Evolutionary conservation across 2,797 vertebrate genomes (phyloP).

Genomic region (Cossypha polioptera): DNA sequence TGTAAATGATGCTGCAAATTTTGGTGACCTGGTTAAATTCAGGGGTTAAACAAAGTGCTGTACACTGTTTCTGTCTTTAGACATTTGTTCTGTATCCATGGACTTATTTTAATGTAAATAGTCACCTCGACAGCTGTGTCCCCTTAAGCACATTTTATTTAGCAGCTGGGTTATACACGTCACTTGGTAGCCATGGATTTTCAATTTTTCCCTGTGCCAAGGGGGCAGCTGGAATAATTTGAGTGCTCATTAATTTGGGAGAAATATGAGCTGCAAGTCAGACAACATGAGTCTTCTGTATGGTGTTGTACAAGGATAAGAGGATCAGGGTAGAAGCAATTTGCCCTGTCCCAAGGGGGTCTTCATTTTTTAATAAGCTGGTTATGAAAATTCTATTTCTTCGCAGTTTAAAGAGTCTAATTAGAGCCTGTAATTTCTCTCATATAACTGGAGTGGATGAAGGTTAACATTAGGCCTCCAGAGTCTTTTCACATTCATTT

Average conservation of each 20-base stretch:
- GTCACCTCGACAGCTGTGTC: conserved; percentile 78
- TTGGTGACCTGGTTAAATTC: conserved; percentile 31
- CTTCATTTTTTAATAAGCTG: conserved; percentile 79
- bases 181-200: conserved; percentile 79
- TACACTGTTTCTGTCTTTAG: conserved; percentile 61
- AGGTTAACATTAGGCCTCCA: conserved; percentile 79
- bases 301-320: conserved; percentile 75
- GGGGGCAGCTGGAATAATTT: conserved; percentile 82
- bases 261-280: conserved; percentile 77
- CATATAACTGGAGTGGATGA: conserved; percentile 73
- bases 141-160: conserved; percentile 78
- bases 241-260: conserved; percentile 80
- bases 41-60: conserved; percentile 62
- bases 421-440: conserved; percentile 81
- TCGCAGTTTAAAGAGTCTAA: conserved; percentile 83
- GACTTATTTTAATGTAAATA: conserved; percentile 77
- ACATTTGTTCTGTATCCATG: conserved; percentile 72
- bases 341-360: conserved; percentile 75
- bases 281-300: conserved; percentile 75
- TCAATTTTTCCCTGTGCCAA: conserved; percentile 77
- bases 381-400: conserved; percentile 86
- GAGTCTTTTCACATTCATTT: conserved; percentile 80
- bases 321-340: conserved; percentile 77
- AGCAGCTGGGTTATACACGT: conserved; percentile 78
- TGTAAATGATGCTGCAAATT: not conserved